Evolutionary conservation across 2,113 vertebrate genomes (phyloP).

Genomic region (Motacilla alba): DNA sequence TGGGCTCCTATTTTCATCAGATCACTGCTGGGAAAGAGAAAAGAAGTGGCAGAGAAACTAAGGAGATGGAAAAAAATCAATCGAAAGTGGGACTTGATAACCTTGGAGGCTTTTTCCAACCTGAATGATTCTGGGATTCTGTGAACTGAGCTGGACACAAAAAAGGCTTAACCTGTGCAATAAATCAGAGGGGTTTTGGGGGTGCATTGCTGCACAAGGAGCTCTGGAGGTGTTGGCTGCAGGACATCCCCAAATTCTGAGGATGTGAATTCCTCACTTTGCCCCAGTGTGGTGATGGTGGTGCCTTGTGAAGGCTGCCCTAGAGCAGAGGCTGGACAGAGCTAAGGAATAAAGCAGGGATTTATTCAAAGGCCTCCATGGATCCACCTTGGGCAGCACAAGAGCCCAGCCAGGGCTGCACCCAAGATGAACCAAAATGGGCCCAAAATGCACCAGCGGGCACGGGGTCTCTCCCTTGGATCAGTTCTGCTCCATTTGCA

Average conservation of each 20-base stretch:
- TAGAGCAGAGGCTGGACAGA: not conserved
- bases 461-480: not conserved
- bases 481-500: not conserved
- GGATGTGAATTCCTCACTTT: not conserved
- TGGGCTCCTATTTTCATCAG: not conserved
- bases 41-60: not conserved
- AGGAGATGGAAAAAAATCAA: accelerated
- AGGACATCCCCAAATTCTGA: accelerated
- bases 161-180: not conserved
- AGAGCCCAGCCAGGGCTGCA: not conserved
- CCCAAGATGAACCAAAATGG: not conserved
- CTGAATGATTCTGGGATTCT: too few species aligned
- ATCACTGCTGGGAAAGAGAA: not conserved
- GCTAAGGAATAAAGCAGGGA: not conserved
- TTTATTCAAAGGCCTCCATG: not conserved
- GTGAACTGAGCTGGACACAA: not conserved
- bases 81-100: accelerated
- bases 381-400: not conserved
- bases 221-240: not conserved
- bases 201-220: not conserved
- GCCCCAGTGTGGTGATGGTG: not conserved
- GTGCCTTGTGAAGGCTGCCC: accelerated
- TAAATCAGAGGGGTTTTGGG: not conserved
- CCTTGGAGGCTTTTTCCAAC: not conserved
- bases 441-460: not conserved